Percentiles rank a stretch among this genome's conserved stretches.
phyloP scores from a whole-genome alignment of 2,888 invertebrate genomes.

The Malthinus flaveolus region DNA sequence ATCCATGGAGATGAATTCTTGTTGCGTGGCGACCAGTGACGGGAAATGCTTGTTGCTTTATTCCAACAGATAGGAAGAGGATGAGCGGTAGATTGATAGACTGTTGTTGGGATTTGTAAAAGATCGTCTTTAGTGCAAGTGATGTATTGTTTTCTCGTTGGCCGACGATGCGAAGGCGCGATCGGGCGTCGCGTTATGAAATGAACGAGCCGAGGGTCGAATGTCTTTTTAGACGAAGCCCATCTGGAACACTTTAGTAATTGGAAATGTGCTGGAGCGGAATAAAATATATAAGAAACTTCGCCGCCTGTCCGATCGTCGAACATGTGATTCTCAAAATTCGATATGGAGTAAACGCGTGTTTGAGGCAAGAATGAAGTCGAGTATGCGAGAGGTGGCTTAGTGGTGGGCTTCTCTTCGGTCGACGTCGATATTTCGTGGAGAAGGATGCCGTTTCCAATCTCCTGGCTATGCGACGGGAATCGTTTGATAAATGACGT shows the following conservation, averaged over 20 bases:
- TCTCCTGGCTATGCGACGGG: constrained; percentile 24
- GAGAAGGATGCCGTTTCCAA: constrained; percentile 27
- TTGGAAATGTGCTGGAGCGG: constrained; percentile 52
- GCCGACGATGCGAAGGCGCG: constrained; percentile 31
- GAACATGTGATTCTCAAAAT: constrained; percentile 37
- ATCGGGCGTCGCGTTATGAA: constrained; percentile 40
- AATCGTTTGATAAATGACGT: constrained; percentile 38
- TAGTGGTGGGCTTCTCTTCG: constrained; percentile 19
- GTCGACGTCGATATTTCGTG: no score
- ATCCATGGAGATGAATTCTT: constrained; percentile 34
- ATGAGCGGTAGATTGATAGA: constrained; percentile 31
- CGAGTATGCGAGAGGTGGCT: constrained; percentile 24
- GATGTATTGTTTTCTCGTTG: constrained; percentile 37
- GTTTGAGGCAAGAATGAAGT: constrained; percentile 14
- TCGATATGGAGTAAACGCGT: constrained; percentile 20
- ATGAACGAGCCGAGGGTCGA: constrained; percentile 44
- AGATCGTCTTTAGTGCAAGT: constrained; percentile 21
- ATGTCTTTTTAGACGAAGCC: constrained; percentile 34
- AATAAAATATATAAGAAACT: constrained; percentile 53
- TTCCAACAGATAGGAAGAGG: constrained; percentile 22
- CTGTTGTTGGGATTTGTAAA: constrained; percentile 33
- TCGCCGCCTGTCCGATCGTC: constrained; percentile 44
- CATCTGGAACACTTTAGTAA: constrained; percentile 49
- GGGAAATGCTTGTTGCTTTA: constrained; percentile 36
- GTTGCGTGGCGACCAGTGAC: constrained; percentile 34